Conservation (phyloP, 2,888 invertebrate species). For the Carpatolechia fugitivella region DNA sequence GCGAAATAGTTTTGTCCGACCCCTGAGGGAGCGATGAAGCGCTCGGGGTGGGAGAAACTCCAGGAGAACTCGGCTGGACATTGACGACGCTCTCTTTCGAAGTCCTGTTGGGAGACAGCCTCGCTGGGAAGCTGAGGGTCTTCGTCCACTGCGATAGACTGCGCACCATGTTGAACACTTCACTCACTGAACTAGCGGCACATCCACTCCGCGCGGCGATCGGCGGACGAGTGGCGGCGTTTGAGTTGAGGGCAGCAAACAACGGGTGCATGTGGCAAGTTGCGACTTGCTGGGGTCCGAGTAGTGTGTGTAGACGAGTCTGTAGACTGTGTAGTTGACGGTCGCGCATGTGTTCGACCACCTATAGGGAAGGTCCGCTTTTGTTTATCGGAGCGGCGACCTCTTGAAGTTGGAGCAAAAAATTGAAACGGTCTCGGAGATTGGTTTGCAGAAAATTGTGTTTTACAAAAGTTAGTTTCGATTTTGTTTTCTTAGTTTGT, state of each 20-base stretch:
- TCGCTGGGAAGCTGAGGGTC: constrained; percentile 92
- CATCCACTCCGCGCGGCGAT: constrained; percentile 53
- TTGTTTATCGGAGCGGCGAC: constrained; percentile 55
- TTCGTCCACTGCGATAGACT: constrained; percentile 95
- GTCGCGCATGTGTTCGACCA: constrained; percentile 24
- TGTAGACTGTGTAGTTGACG: constrained; percentile 5
- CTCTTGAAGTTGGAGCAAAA: constrained; percentile 27
- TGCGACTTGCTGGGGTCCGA: constrained; percentile 53
- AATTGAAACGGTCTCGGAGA: constrained; percentile 18
- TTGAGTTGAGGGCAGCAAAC: constrained; percentile 42
- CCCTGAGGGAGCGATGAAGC: constrained; percentile 79
- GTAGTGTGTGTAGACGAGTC: constrained; percentile 31
- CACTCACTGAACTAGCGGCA: constrained; percentile 46
- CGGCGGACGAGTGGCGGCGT: constrained; percentile 64
- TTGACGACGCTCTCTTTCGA: constrained; percentile 85
- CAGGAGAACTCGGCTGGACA: constrained; percentile 75
- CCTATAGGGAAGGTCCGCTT: constrained; percentile 51
- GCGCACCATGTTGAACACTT: constrained; percentile 86
- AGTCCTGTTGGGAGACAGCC: constrained; percentile 89
- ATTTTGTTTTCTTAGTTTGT: background rate
- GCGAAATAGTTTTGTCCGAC: constrained; percentile 76
- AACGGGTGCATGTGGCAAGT: constrained; percentile 56
- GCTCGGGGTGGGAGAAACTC: constrained; percentile 82
- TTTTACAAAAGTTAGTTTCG: background rate
- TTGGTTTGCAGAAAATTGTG: constrained; percentile 17